Percentiles rank a stretch among this genome's conserved stretches.
These are phyloP conservation scores for Menura novaehollandiae DNA, from an alignment of 2,113 vertebrate genomes.

Conservation along the genomic window DNA sequence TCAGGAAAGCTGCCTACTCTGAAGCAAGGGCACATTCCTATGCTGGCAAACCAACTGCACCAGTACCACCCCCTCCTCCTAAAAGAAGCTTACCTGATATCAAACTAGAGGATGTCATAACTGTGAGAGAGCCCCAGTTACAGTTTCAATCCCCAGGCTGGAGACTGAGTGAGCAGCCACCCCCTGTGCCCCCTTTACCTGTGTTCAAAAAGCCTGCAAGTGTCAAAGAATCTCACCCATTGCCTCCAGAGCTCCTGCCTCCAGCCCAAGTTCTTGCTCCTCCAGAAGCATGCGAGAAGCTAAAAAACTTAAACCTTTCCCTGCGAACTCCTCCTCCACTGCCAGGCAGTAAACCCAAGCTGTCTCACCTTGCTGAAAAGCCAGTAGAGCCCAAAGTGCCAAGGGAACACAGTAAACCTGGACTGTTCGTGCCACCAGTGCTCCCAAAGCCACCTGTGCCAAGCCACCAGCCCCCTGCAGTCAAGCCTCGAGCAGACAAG, in stretches of 20 bases:
- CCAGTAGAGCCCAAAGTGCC: slow-evolving; percentile 25
- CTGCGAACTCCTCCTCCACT: slow-evolving; percentile 51
- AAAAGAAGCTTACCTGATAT: slow-evolving; percentile 63
- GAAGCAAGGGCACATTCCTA: slow-evolving; percentile 56
- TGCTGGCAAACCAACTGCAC: slow-evolving; percentile 32
- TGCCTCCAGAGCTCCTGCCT: slow-evolving; percentile 6
- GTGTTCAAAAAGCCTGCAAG: slow-evolving; percentile 32
- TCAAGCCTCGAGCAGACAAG: slow-evolving; percentile 63
- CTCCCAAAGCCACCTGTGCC: slow-evolving; percentile 63
- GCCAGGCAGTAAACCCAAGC: slow-evolving; percentile 62
- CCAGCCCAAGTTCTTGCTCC: not conserved
- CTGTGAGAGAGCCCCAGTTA: slow-evolving; percentile 22
- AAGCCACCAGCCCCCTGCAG: slow-evolving; percentile 21
- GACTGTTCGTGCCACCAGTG: slow-evolving; percentile 31
- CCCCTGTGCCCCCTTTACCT: slow-evolving; percentile 7
- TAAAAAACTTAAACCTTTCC: slow-evolving; percentile 66
- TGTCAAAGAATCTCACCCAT: not conserved
- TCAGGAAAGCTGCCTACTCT: slow-evolving; percentile 36
- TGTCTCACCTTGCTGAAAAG: slow-evolving; percentile 1
- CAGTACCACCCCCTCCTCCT: slow-evolving; percentile 63
- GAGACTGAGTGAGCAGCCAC: slow-evolving; percentile 30
- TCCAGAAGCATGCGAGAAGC: slow-evolving; percentile 61
- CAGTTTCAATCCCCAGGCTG: not conserved
- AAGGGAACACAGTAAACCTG: slow-evolving; percentile 28
- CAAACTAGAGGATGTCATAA: not conserved